Conservation (phyloP, 2,797 vertebrate genomes). For the Gobio occitaniae region DNA sequence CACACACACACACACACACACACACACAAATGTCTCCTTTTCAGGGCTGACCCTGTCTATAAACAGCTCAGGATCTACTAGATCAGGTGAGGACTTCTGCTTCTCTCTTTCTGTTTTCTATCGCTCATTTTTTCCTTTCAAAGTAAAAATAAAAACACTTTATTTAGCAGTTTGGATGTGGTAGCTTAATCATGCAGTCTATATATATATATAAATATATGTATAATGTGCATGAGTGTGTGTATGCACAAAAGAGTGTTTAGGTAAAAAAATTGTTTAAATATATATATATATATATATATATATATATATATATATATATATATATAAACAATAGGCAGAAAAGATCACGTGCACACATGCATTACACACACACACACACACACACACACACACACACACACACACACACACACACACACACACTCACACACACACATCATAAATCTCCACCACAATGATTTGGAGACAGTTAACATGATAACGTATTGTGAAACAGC, state of each 20-base stretch:
- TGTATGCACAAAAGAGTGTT: neutral
- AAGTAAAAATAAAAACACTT: conserved; percentile 3
- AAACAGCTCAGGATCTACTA: conserved; percentile 9
- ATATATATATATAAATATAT: neutral
- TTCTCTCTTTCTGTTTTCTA: conserved; percentile 7
- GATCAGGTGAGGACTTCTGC: conserved; percentile 9
- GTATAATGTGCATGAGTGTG: neutral
- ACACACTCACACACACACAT: conserved; percentile 68
- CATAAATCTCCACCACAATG: conserved; percentile 89
- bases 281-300: neutral
- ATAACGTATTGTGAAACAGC: conserved; percentile 91
- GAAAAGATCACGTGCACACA: conserved; percentile 30
- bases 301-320: neutral
- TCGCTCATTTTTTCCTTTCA: neutral
- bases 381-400: conserved; percentile 46
- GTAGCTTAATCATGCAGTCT: neutral
- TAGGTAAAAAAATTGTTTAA: neutral
- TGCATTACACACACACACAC: no score
- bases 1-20: neutral
- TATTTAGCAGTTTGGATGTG: neutral
- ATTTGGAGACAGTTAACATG: conserved; percentile 92
- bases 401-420: conserved; percentile 62
- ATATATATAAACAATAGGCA: neutral
- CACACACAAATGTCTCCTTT: conserved; percentile 1
- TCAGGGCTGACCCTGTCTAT: conserved; percentile 13